A percentile compares a stretch with the other conserved stretches of the same genome.
These are phyloP conservation scores for Ctenicera cuprea DNA, from an alignment of 2,888 invertebrate genomes.

Conservation along the genomic window DNA sequence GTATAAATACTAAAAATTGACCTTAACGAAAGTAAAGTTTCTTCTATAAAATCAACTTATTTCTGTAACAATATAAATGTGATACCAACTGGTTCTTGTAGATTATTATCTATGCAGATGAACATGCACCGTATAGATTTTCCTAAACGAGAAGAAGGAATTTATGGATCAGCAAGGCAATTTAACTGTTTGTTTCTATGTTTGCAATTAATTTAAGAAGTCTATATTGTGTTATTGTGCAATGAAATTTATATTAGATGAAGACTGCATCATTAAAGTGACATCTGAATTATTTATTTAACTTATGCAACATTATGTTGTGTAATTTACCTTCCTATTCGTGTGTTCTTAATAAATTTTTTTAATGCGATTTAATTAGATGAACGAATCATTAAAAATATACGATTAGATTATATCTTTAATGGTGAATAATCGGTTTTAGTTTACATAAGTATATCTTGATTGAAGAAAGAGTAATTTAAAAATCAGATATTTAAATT, in stretches of 20 bases:
- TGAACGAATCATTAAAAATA: not conserved
- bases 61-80: not conserved
- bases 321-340: conserved; percentile 22
- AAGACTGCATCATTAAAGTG: conserved; percentile 27
- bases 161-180: conserved; percentile 19
- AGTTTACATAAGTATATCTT: conserved; percentile 40
- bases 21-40: not conserved
- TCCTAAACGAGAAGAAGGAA: conserved; percentile 1
- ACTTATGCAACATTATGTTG: not conserved
- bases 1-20: no score
- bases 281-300: conserved; percentile 1
- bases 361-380: conserved; percentile 6
- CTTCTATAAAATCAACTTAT: not conserved
- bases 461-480: conserved; percentile 38
- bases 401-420: not conserved
- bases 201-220: conserved; percentile 12
- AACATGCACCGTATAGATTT: not conserved
- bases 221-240: not conserved
- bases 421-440: conserved; percentile 12
- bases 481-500: conserved; percentile 38
- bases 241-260: conserved; percentile 14
- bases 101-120: conserved; percentile 22
- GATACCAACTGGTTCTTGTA: conserved; percentile 17
- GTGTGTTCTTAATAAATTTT: conserved; percentile 13
- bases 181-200: conserved; percentile 22